Conservation (phyloP, 1,140 invertebrate genomes). For the Drosophila gunungcola region DNA sequence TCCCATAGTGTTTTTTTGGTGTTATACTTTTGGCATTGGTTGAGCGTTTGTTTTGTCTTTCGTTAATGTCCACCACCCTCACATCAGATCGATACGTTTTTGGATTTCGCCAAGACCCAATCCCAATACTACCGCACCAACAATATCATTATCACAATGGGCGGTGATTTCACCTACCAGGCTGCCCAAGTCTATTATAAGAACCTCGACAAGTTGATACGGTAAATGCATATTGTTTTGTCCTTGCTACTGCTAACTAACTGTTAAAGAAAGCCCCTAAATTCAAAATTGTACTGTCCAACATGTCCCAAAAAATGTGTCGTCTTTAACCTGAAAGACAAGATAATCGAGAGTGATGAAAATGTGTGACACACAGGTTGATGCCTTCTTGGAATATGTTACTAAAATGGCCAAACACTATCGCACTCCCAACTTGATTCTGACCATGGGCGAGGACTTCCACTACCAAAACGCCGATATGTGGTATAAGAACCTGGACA, state of each 20-base stretch:
- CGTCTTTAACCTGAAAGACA: background rate
- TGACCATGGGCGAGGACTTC: conserved; percentile 97
- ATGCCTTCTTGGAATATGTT: conserved; percentile 87
- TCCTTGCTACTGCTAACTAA: conserved; percentile 5
- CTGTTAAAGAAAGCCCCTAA: conserved; percentile 66
- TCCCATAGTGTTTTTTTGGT: background rate
- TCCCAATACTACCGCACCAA: conserved; percentile 88
- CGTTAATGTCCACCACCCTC: conserved; percentile 7
- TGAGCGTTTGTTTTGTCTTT: conserved; percentile 47
- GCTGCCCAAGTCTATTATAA: conserved; percentile 93
- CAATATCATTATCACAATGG: conserved; percentile 96
- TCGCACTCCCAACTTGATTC: conserved; percentile 90
- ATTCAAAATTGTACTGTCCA: conserved; percentile 24
- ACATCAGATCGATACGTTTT: conserved; percentile 87
- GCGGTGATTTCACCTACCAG: conserved; percentile 96
- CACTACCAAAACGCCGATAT: conserved; percentile 93
- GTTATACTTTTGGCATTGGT: conserved; percentile 13
- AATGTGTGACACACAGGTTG: conserved; percentile 84
- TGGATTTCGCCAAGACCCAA: conserved; percentile 87
- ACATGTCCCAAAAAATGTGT: conserved; percentile 7
- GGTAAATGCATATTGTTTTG: conserved; percentile 86
- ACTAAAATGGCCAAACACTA: conserved; percentile 86
- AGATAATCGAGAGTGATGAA: background rate
- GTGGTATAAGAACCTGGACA: conserved; percentile 95
- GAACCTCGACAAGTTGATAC: conserved; percentile 95